These are phyloP conservation scores for Ennomos erosarius DNA, from an alignment of 2,888 invertebrate species.

Conservation along the genomic window DNA sequence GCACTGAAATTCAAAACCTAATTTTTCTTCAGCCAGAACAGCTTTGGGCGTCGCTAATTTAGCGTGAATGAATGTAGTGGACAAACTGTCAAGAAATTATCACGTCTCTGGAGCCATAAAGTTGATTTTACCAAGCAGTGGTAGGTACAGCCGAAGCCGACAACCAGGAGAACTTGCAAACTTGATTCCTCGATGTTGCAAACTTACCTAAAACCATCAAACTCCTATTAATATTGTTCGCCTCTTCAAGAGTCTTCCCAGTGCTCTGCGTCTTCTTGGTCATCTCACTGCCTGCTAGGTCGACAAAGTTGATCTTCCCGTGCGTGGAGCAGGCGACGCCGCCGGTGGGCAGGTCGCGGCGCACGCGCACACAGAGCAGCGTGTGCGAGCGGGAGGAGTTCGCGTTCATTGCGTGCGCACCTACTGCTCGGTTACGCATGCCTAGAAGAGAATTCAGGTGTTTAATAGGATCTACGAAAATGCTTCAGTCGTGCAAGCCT, in stretches of 20 bases:
- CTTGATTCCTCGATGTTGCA: too few species aligned
- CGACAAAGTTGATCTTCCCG: constrained; percentile 98
- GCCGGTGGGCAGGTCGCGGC: constrained; percentile 92
- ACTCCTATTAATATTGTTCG: constrained; percentile 98
- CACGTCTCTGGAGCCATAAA: background rate
- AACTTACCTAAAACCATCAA: constrained; percentile 94
- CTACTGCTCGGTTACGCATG: constrained; percentile 95
- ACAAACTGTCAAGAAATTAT: background rate
- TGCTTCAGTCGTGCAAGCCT: too few species aligned
- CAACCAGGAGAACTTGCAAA: background rate
- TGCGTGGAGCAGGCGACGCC: constrained; percentile 95
- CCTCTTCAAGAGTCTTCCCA: constrained; percentile 95
- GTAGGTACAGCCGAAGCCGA: too few species aligned
- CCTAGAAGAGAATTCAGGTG: constrained; percentile 78
- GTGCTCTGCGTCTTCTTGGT: constrained; percentile 95
- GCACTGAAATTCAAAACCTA: too few species aligned
- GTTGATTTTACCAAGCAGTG: background rate
- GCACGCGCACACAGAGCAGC: constrained; percentile 95
- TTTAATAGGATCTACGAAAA: too few species aligned
- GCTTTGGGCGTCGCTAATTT: too few species aligned
- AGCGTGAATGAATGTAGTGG: too few species aligned
- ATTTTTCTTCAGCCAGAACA: too few species aligned
- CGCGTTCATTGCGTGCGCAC: constrained; percentile 96
- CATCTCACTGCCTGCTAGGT: constrained; percentile 98
- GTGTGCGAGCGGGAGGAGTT: constrained; percentile 97